Conservation (phyloP, 2,113 vertebrate species). For the Xyliphius kryptos region DNA sequence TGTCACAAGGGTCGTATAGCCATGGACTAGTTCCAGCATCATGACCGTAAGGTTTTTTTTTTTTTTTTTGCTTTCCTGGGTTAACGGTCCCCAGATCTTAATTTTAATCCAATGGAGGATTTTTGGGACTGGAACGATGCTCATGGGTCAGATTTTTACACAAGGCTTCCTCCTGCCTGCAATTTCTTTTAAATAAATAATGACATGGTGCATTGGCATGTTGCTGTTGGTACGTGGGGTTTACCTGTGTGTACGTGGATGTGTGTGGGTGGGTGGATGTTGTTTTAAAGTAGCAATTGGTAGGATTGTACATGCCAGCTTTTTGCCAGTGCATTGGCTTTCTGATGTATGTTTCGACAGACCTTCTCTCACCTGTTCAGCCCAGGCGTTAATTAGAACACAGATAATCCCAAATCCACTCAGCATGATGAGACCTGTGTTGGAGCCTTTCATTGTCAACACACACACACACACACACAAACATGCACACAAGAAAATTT, state of each 20-base stretch:
- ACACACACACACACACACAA: slow-evolving; percentile 26
- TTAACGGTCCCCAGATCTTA: too few species aligned
- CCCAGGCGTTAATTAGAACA: slow-evolving; percentile 43
- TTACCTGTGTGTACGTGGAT: slow-evolving; percentile 22
- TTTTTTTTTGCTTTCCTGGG: too few species aligned
- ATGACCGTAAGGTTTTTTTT: too few species aligned
- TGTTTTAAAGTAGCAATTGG: slow-evolving; percentile 15
- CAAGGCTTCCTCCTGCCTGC: too few species aligned
- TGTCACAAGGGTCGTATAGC: too few species aligned
- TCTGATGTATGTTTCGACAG: slow-evolving; percentile 19
- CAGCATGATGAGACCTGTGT: slow-evolving; percentile 37
- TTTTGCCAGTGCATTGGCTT: too few species aligned
- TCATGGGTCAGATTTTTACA: too few species aligned
- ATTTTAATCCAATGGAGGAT: too few species aligned
- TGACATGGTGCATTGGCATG: background rate
- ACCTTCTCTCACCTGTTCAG: slow-evolving; percentile 38
- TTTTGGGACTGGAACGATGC: too few species aligned
- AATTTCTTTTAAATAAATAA: too few species aligned
- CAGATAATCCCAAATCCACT: slow-evolving; percentile 43
- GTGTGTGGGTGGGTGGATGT: slow-evolving; percentile 36
- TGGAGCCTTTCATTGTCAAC: slow-evolving; percentile 27
- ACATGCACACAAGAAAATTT: slow-evolving; percentile 29
- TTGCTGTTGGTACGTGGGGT: background rate
- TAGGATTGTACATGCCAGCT: too few species aligned
- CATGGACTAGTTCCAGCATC: too few species aligned